Base-by-base conservation (phyloP, 2,113 vertebrate genomes). In the Tetrax tetrax region DNA sequence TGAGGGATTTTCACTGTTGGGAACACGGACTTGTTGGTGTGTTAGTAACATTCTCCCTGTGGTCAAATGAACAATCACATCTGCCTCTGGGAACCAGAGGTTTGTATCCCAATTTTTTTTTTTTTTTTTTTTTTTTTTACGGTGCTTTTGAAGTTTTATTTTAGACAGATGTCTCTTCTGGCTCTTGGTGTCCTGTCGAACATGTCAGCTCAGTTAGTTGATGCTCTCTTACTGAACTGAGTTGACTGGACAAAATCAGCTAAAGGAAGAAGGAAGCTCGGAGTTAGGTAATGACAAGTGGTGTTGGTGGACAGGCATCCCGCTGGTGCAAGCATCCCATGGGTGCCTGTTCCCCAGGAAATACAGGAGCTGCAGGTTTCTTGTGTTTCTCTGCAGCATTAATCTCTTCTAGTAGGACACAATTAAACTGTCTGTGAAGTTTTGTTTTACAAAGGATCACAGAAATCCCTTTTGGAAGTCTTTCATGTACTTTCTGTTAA, bases 291-390 rank as follows among this genome's bases (percentile, higher is more conserved):
- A 31, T 43, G 38, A 35, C 35, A 43, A 8, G 51, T 13, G 8
- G 8, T 12, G 28, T 5, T 68, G 48, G 43, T 75, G 82, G 74
- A 38, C 0, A 4, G 28, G 33, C 60, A 74, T 86, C 59, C 83
- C 0, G 1, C 37, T 66, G 51, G 37, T 54, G 25, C 28, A 27
- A 4, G 33, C 0, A 1, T 76, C 76, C 54, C 53, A 24, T 31
- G 33, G 77, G n/a, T 63, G 61, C 60, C 38, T 51, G 56, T 68
- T 89, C 35, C 38, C 56, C 33, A 45, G 43, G 54, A 86, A 88
- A 61, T 77, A 69, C 54, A 72, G 90, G 68, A 87, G 5, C 11
- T 63, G 41, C 51, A 54, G 41, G 41, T n/a, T 79, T 76, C 59
- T 81, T 81, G 4, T 59, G 20, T 41, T 10, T 80, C 56, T 71